A percentile compares a stretch with the other conserved stretches of the same genome.
Conservation (phyloP, 2,113 vertebrate genomes). For the Lepus americanus region DNA sequence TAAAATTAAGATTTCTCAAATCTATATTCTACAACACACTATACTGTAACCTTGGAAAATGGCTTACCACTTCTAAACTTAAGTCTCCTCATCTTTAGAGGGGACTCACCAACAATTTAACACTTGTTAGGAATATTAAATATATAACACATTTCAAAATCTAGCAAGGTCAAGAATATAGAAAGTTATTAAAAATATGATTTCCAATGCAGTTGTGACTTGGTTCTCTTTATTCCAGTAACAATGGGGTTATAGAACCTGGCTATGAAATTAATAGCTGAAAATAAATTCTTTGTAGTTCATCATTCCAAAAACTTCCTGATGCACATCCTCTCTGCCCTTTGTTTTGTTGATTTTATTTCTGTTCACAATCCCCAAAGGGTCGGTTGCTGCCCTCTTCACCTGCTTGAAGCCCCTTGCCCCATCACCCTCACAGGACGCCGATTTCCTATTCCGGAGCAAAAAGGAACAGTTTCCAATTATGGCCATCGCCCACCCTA, state of each 20-base stretch:
- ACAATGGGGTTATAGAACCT: background rate
- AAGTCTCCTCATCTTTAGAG: conserved; percentile 13
- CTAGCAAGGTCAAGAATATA: background rate
- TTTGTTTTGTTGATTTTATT: background rate
- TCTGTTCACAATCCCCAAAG: background rate
- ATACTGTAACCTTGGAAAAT: background rate
- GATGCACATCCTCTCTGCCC: background rate
- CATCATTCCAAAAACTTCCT: background rate
- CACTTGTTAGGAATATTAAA: background rate
- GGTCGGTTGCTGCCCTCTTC: background rate
- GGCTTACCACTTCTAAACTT: background rate
- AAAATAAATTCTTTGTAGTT: background rate
- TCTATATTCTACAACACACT: background rate
- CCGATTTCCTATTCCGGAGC: background rate
- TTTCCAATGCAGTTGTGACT: background rate
- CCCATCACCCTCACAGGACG: background rate
- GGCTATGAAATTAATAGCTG: background rate
- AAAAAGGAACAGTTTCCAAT: background rate
- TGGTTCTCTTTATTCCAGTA: background rate
- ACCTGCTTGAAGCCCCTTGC: background rate
- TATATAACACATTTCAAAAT: background rate
- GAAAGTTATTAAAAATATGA: background rate
- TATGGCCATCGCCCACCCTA: no score
- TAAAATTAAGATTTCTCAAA: conserved; percentile 26
- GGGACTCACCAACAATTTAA: background rate